Evolutionary conservation across 2,797 vertebrate genomes (phyloP).

Genomic region (Petrocephalus sullivani): DNA sequence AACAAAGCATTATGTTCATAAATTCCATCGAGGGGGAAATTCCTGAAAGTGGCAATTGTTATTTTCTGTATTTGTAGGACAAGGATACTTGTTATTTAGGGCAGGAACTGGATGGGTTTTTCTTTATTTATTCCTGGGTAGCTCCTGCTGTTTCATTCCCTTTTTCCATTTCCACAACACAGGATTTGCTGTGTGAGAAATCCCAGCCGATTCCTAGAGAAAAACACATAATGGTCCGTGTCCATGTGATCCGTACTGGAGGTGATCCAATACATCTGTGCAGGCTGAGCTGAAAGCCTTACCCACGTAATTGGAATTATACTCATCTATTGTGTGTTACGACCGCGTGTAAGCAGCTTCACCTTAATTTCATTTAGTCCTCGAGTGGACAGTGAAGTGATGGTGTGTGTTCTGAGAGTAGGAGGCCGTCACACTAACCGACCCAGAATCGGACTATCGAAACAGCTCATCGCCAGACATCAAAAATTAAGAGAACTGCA

Average conservation of each 20-base stretch:
- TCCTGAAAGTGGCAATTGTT: neutral
- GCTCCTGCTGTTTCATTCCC: neutral
- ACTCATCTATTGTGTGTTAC: neutral
- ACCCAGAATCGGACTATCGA: neutral
- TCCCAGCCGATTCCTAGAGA: neutral
- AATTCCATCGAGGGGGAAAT: neutral
- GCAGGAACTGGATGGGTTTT: neutral
- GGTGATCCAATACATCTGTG: neutral
- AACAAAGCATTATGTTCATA: neutral
- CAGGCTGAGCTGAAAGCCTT: neutral
- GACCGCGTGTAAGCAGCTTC: neutral
- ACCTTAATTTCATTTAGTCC: neutral
- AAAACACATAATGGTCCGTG: neutral
- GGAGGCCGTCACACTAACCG: neutral
- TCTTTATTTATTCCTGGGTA: neutral
- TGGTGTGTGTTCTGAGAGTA: neutral
- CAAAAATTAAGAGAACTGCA: neutral
- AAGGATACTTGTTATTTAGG: neutral
- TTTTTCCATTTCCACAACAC: neutral
- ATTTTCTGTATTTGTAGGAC: neutral
- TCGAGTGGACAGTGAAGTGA: neutral
- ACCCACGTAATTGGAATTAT: constrained; percentile 1
- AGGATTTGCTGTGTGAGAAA: neutral
- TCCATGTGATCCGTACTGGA: neutral
- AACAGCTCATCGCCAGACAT: neutral